Evolutionary conservation across 2,888 invertebrate genomes (phyloP).

Genomic region (Eristalis tenax): DNA sequence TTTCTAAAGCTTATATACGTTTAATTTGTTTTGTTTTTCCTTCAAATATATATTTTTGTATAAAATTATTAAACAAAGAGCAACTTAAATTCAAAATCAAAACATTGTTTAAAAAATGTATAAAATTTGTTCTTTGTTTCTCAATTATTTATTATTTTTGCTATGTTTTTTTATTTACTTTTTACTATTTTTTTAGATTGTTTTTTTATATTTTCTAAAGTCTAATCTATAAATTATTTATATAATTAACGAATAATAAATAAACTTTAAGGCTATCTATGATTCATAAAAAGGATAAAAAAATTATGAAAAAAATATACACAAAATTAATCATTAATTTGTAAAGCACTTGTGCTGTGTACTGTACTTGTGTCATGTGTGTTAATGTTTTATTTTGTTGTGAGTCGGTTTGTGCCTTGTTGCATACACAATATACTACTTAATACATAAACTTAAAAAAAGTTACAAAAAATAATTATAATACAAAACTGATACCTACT

Average conservation of each 20-base stretch:
- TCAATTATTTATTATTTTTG: not conserved
- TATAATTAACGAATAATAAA: slow-evolving; percentile 38
- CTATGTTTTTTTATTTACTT: too few species aligned
- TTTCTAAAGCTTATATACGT: slow-evolving; percentile 42
- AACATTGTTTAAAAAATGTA: slow-evolving; percentile 24
- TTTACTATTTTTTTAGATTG: not conserved
- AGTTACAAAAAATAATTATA: slow-evolving; percentile 8
- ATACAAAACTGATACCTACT: slow-evolving; percentile 5
- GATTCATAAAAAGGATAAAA: not conserved
- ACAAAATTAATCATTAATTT: slow-evolving; percentile 19
- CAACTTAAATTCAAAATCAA: slow-evolving; percentile 23
- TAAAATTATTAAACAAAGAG: slow-evolving; percentile 33
- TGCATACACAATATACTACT: slow-evolving; percentile 52
- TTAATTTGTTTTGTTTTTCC: slow-evolving; percentile 7
- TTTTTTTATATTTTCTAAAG: not conserved
- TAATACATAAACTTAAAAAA: slow-evolving; percentile 26
- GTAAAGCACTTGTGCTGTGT: slow-evolving; percentile 56
- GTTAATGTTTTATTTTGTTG: slow-evolving; percentile 28
- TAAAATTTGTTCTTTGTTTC: slow-evolving; percentile 4
- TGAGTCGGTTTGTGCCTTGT: slow-evolving; percentile 12
- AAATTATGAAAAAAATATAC: slow-evolving; percentile 23
- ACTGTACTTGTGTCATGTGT: slow-evolving; percentile 22
- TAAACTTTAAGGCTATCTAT: slow-evolving; percentile 26
- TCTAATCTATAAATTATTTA: slow-evolving; percentile 22
- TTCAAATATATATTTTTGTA: not conserved